These are phyloP conservation scores for Sebastes hubbsi DNA, from an alignment of 2,797 vertebrate genomes.

Conservation along the genomic window DNA sequence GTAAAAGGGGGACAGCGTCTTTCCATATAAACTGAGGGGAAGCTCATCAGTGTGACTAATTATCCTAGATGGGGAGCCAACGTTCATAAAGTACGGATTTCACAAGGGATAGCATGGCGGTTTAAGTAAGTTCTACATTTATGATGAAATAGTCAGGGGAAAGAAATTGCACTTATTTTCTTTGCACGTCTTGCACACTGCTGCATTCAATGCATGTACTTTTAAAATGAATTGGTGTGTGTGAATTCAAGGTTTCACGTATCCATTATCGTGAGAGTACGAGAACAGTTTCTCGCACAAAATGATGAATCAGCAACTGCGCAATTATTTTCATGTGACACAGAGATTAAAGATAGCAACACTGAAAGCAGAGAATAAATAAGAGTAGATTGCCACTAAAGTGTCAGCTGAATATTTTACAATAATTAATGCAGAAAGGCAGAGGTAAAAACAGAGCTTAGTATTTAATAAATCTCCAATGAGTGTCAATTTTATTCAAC, in stretches of 20 bases:
- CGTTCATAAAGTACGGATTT: slow-evolving; percentile 33
- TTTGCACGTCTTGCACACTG: neutral
- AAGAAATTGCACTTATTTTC: neutral
- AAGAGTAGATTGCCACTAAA: neutral
- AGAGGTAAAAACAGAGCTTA: neutral
- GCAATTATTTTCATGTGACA: neutral
- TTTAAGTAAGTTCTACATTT: slow-evolving; percentile 7
- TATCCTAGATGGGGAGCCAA: slow-evolving; percentile 18
- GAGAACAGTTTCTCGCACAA: neutral
- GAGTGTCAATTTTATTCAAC: neutral
- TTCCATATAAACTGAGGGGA: slow-evolving; percentile 35
- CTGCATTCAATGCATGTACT: neutral
- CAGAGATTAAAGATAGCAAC: neutral
- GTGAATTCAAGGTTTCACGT: neutral
- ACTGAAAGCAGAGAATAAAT: neutral
- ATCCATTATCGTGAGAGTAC: no score
- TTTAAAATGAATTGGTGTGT: neutral
- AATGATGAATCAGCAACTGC: neutral
- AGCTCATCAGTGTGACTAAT: slow-evolving; percentile 54
- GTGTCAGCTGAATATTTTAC: neutral
- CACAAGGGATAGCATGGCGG: neutral
- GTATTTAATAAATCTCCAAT: neutral
- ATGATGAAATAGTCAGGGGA: neutral
- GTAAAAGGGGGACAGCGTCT: slow-evolving; percentile 5
- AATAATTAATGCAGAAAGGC: neutral